Conservation (phyloP, 2,113 vertebrate genomes). For the Pluvianellus socialis region DNA sequence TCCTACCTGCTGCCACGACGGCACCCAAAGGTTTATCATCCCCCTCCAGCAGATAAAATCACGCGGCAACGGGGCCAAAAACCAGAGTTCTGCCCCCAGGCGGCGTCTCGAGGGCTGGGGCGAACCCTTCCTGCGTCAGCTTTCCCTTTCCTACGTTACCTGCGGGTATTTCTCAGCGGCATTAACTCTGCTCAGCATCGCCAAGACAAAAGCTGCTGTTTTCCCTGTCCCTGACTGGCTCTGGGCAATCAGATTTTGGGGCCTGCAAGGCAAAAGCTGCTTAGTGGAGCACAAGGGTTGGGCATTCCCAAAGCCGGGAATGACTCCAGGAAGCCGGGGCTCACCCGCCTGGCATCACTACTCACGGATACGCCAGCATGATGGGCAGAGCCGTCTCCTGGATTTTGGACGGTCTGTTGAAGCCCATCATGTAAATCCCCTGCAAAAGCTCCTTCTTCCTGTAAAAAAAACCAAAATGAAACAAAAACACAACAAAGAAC, state of each 20-base stretch:
- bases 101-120: accelerated
- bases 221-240: conserved; percentile 85
- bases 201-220: conserved; percentile 81
- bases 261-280: conserved; percentile 65
- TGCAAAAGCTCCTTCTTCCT: conserved; percentile 73
- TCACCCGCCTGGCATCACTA: accelerated
- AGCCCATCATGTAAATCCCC: conserved; percentile 77
- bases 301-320: accelerated
- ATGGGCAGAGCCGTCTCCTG: conserved; percentile 78
- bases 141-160: conserved; percentile 53
- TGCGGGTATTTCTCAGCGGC: conserved; percentile 67
- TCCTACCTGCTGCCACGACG: background rate
- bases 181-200: conserved; percentile 79
- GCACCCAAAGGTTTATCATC: background rate
- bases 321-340: accelerated
- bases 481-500: too few species aligned
- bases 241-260: conserved; percentile 82
- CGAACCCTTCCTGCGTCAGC: background rate
- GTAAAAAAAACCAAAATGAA: background rate
- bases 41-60: background rate
- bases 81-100: background rate
- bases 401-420: conserved; percentile 80
- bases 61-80: background rate
- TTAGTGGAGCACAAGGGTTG: accelerated
- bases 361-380: conserved; percentile 81